These are phyloP conservation scores for Bombus waltoni DNA, from an alignment of 1,140 invertebrate species.

Conservation along the genomic window DNA sequence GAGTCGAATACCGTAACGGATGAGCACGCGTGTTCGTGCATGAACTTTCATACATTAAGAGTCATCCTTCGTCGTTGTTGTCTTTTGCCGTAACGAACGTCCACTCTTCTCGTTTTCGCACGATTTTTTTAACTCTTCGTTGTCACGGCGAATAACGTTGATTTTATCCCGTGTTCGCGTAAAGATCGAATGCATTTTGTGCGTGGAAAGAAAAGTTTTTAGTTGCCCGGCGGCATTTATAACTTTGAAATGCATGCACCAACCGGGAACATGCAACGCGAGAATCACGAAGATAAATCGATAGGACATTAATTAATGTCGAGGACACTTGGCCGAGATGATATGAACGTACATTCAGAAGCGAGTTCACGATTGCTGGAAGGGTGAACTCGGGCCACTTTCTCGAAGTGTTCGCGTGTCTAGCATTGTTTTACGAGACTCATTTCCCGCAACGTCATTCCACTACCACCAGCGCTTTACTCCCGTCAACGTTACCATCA, in stretches of 20 bases:
- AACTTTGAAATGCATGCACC: neutral
- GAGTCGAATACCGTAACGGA: slow-evolving; percentile 73
- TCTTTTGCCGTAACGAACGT: slow-evolving; percentile 37
- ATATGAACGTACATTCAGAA: slow-evolving; percentile 48
- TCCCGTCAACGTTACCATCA: slow-evolving; percentile 51
- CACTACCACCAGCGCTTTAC: slow-evolving; percentile 56
- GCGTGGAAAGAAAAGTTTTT: slow-evolving; percentile 22
- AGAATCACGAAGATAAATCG: slow-evolving; percentile 35
- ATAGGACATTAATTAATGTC: slow-evolving; percentile 48
- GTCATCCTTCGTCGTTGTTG: slow-evolving; percentile 64
- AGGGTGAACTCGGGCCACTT: slow-evolving; percentile 51
- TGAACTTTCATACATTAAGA: slow-evolving; percentile 70
- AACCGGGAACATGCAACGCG: neutral
- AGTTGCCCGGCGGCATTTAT: neutral
- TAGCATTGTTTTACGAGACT: slow-evolving; percentile 77
- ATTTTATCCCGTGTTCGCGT: neutral
- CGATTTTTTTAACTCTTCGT: neutral
- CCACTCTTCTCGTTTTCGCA: neutral
- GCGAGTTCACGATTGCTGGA: slow-evolving; percentile 41
- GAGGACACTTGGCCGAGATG: slow-evolving; percentile 45
- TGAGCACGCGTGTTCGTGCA: slow-evolving; percentile 77
- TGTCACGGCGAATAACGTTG: neutral
- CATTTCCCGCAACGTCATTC: slow-evolving; percentile 78
- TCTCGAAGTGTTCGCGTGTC: slow-evolving; percentile 72
- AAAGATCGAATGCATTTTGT: neutral